Conservation (phyloP, 2,888 invertebrate genomes). For the Luperina testacea region DNA sequence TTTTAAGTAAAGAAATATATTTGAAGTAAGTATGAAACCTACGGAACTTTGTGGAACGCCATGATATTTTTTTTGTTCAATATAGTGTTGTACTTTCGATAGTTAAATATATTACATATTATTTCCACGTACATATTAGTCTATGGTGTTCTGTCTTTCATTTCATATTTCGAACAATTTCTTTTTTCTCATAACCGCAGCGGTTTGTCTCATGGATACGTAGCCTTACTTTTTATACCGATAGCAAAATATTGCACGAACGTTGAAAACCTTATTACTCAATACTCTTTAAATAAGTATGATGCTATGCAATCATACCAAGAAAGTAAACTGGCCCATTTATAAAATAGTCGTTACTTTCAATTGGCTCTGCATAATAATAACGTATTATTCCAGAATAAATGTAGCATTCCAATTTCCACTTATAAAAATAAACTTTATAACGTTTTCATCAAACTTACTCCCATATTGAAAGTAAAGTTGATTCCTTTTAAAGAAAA, state of each 20-base stretch:
- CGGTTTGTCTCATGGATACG: not conserved
- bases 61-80: not conserved
- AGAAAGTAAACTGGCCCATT: slow-evolving; percentile 15
- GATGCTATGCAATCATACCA: slow-evolving; percentile 11
- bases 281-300: slow-evolving; percentile 17
- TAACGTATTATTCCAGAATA: not conserved
- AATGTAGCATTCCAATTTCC: not conserved
- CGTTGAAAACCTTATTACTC: slow-evolving; percentile 34
- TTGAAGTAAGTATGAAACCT: not conserved
- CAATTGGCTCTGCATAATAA: not conserved
- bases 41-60: not conserved
- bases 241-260: slow-evolving; percentile 22
- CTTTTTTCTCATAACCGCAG: not conserved
- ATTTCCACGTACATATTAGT: not conserved
- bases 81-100: too few species aligned
- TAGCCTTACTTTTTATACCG: slow-evolving; percentile 33
- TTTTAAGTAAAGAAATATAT: not conserved
- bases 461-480: slow-evolving; percentile 8
- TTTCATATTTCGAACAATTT: not conserved
- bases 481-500: slow-evolving; percentile 33
- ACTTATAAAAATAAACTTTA: not conserved
- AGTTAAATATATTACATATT: not conserved
- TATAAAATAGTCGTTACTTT: not conserved
- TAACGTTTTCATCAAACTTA: not conserved
- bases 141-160: not conserved